phyloP scores from a whole-genome alignment of 2,797 vertebrate genomes.

The Pseudocheirus occidentalis region DNA sequence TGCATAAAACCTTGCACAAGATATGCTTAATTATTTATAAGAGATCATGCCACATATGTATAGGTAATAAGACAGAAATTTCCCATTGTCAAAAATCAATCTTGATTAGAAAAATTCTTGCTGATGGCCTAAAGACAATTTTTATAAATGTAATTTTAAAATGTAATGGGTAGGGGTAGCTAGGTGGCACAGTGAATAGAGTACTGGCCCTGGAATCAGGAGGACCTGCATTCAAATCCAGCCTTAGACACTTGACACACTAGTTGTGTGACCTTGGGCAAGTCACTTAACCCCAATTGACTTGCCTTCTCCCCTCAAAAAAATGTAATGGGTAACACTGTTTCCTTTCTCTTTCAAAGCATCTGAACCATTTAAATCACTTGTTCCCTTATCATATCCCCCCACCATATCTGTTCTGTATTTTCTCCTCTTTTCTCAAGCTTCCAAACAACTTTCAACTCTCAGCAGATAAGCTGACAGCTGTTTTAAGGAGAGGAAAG shows the following conservation, averaged over 20 bases:
- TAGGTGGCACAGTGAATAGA: too few relatives aligned
- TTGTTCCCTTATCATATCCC: not conserved
- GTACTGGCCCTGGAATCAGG: too few relatives aligned
- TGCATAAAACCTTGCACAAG: constrained; percentile 21
- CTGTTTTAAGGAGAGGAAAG: not conserved
- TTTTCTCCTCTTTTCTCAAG: not conserved
- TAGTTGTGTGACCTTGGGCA: too few relatives aligned
- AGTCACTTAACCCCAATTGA: too few relatives aligned
- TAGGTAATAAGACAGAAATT: not conserved
- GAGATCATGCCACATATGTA: constrained; percentile 13
- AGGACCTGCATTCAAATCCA: too few relatives aligned
- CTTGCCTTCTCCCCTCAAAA: too few relatives aligned
- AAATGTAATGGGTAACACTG: too few relatives aligned
- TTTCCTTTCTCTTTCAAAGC: not conserved
- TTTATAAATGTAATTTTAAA: not conserved
- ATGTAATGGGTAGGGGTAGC: not conserved
- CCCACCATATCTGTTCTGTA: not conserved
- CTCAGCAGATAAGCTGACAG: not conserved
- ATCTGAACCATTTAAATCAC: not conserved
- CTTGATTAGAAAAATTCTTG: constrained; percentile 15
- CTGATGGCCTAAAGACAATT: not conserved
- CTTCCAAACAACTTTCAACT: not conserved
- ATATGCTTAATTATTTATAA: constrained; percentile 26
- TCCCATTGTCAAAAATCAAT: not conserved
- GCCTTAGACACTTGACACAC: too few relatives aligned